Evolutionary conservation across 1,140 invertebrate genomes (phyloP).

Genomic region (Ridgeia piscesae): DNA sequence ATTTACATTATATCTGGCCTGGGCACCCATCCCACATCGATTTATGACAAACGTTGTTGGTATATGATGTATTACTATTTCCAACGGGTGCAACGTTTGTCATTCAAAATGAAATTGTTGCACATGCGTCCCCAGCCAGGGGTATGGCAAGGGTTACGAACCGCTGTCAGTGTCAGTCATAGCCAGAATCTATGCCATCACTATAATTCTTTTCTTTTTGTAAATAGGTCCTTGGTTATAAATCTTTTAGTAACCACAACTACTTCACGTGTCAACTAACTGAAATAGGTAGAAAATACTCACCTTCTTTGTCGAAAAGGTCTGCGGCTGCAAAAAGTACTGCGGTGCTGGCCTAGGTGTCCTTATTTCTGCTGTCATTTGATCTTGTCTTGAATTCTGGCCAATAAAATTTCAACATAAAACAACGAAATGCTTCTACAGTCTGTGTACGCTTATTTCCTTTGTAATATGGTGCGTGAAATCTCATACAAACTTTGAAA

Average conservation of each 20-base stretch:
- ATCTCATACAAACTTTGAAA: background rate
- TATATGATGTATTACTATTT: too few species aligned
- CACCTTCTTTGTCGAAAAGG: slow-evolving; percentile 60
- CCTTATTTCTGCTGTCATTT: background rate
- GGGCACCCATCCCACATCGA: too few species aligned
- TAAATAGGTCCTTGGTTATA: background rate
- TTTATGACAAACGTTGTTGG: too few species aligned
- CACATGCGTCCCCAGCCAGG: too few species aligned
- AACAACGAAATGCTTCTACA: background rate
- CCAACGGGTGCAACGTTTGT: too few species aligned
- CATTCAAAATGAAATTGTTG: too few species aligned
- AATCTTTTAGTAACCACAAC: background rate
- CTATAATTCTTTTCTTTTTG: background rate
- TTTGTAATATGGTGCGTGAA: background rate
- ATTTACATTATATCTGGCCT: too few species aligned
- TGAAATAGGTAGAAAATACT: slow-evolving; percentile 20
- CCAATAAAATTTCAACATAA: slow-evolving; percentile 16
- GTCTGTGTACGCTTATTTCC: background rate
- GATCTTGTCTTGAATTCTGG: background rate
- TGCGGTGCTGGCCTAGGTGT: slow-evolving; percentile 51
- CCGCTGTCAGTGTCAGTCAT: too few species aligned
- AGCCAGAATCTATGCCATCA: too few species aligned
- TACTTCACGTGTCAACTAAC: background rate
- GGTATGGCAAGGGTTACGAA: too few species aligned
- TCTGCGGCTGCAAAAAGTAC: slow-evolving; percentile 52